These are phyloP conservation scores for Tragelaphus strepsiceros DNA, from an alignment of 2,113 vertebrate species.

Conservation along the genomic window DNA sequence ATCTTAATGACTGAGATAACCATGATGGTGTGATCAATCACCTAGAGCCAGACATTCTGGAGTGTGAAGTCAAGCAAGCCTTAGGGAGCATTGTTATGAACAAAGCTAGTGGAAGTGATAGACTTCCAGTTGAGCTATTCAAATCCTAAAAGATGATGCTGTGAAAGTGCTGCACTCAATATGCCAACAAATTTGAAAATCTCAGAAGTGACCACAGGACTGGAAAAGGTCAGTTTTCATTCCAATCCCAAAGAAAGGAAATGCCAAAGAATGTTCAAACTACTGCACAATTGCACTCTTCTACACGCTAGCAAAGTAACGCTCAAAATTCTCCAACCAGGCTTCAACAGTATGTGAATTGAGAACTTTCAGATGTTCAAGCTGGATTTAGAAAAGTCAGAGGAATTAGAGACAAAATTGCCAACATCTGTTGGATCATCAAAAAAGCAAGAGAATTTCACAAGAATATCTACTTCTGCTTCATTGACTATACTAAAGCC, in stretches of 20 bases:
- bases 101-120: background rate
- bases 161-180: background rate
- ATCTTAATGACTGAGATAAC: background rate
- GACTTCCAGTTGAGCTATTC: background rate
- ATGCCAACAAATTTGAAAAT: background rate
- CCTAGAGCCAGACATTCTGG: background rate
- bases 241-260: background rate
- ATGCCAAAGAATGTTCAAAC: background rate
- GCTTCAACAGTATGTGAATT: background rate
- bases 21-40: background rate
- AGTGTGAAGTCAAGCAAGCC: background rate
- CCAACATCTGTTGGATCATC: background rate
- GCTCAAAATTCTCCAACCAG: background rate
- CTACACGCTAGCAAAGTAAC: background rate
- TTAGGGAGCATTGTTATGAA: fast-evolving
- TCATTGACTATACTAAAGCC: background rate
- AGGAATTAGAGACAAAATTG: background rate
- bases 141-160: background rate
- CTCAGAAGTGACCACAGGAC: background rate
- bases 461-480: background rate
- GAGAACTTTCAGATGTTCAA: background rate
- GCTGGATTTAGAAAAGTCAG: background rate
- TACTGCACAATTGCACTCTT: background rate
- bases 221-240: background rate
- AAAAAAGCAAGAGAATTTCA: background rate